A percentile compares a stretch with the other conserved stretches of the same genome.
Evolutionary conservation across 2,113 vertebrate species (phyloP).

Genomic region (Atherinomorus stipes): DNA sequence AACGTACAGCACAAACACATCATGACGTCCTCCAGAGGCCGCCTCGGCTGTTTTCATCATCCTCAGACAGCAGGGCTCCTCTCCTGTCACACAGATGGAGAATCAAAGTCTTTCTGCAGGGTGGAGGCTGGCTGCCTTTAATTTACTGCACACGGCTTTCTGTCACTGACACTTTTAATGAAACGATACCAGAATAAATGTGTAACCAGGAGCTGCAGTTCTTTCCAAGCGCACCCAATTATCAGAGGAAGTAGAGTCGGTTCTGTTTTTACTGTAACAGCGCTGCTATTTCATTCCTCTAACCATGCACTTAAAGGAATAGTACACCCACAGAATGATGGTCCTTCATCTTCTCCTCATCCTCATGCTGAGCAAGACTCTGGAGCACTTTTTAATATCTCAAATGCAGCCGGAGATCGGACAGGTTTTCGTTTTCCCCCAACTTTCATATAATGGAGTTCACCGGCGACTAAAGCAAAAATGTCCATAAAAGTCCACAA

Average conservation of each 20-base stretch:
- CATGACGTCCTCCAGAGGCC: background rate
- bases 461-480: too few species aligned
- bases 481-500: too few species aligned
- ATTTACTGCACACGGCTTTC: conserved; percentile 44
- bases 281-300: background rate
- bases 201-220: conserved; percentile 31
- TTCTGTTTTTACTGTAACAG: conserved; percentile 21
- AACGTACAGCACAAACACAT: background rate
- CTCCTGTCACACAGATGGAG: conserved; percentile 19
- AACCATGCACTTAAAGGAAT: conserved; percentile 2
- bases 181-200: conserved; percentile 48
- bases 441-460: too few species aligned
- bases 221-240: background rate
- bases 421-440: too few species aligned
- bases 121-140: conserved; percentile 51
- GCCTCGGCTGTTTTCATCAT: conserved; percentile 12
- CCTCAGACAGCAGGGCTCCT: conserved; percentile 16
- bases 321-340: too few species aligned
- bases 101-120: conserved; percentile 47
- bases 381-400: too few species aligned
- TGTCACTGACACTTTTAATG: conserved; percentile 56
- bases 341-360: too few species aligned
- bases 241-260: conserved; percentile 27
- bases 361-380: too few species aligned
- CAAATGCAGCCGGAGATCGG: too few species aligned